Conservation (phyloP, 2,888 invertebrate species). For the Tetragonula carbonaria region DNA sequence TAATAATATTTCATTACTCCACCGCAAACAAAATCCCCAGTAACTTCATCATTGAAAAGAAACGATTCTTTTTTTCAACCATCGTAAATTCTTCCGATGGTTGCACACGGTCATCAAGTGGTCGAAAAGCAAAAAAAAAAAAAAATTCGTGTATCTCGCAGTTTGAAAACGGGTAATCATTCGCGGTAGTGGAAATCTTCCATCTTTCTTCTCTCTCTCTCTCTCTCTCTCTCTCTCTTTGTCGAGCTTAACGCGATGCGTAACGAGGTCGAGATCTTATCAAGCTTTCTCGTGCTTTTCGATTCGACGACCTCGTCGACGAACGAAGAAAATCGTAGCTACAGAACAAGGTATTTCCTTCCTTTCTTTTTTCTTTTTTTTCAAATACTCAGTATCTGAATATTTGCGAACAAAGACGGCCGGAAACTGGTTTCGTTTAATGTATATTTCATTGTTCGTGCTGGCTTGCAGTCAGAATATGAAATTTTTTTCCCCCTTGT, state of each 20-base stretch:
- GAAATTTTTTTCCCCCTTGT: conserved; percentile 16
- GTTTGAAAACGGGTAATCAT: conserved; percentile 2
- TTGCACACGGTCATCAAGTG: neutral
- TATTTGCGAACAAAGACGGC: conserved; percentile 6
- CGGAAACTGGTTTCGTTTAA: conserved; percentile 36
- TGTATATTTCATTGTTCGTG: conserved; percentile 45
- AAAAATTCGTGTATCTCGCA: neutral
- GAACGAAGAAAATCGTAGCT: neutral
- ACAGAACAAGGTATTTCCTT: conserved; percentile 8
- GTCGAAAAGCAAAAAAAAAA: neutral
- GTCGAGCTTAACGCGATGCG: conserved; percentile 9
- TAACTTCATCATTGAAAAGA: neutral
- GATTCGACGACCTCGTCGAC: neutral
- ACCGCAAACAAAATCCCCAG: neutral
- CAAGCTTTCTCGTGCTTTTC: conserved; percentile 23
- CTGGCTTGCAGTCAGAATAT: conserved; percentile 8
- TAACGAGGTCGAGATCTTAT: conserved; percentile 41
- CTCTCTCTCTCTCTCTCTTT: too few relatives aligned
- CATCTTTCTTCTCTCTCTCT: neutral
- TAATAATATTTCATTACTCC: neutral
- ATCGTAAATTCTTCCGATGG: neutral
- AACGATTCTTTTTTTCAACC: neutral
- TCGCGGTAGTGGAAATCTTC: neutral
- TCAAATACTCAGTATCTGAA: conserved; percentile 16
- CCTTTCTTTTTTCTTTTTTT: neutral